Evolutionary conservation across 2,113 vertebrate genomes (phyloP), one percentile per base, ranked within the genome.

Genomic region (Nannobrachium achirus): DNA sequence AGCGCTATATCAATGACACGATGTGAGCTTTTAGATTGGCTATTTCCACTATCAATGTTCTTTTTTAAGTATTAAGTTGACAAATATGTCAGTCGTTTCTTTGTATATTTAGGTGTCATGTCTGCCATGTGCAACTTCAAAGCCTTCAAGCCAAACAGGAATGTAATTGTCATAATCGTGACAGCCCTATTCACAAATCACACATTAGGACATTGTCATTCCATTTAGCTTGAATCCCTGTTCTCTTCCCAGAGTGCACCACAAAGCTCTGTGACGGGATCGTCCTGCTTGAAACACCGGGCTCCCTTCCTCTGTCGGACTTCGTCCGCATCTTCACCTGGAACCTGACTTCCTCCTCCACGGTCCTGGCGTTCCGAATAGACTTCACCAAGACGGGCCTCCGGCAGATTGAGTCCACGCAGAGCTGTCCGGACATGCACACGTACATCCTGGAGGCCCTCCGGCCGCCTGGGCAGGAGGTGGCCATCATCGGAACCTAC

Each of bases 241-340:
- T 63, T 6, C 48, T 1, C 85, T 79, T 33, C 25, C 3, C 89
- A 97, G 95, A 78, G 69, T 95, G 94, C 52, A 74, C 73, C n/a
- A 71, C 76, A 0, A 66, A 84, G 59, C 82, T 15, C 0, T 97
- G 94, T 82, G 90, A 68, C 6, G 86, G 86, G 3, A 92, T 95
- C 59, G 72, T 91, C 20, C 83, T 69, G 40, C 46, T 91, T 2
- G 89, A 93, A 38, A 60, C 25, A 33, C 25, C 85, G 13, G 84
- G 82, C 44, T 79, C 85, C 0, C 51, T 0, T 0, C 64, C 58
- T 10, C 40, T 89, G 1, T 85, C 86, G 41, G 46, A 25, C 19
- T 95, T 98, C 73, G 93, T 94, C 68, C 95, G 90, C 61, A 96
- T 86, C 1, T 97, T 93, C 68, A 76, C 67, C 80, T 99, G 96